Conservation (phyloP, 2,113 vertebrate species). For the Gymnobelideus leadbeateri region DNA sequence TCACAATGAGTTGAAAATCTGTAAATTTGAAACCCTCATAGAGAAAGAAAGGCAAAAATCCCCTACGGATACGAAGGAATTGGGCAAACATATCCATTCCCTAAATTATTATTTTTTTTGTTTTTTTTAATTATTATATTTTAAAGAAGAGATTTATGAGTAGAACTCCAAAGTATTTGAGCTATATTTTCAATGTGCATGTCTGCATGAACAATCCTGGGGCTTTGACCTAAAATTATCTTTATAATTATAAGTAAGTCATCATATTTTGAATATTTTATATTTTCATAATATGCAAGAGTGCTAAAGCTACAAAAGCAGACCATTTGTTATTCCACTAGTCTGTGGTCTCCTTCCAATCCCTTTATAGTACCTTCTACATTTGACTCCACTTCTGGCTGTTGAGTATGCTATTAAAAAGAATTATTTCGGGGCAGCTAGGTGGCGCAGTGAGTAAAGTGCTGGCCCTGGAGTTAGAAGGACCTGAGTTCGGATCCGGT, state of each 20-base stretch:
- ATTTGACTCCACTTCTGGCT: neutral
- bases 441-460: no score
- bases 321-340: neutral
- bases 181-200: slow-evolving; percentile 6
- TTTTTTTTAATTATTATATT: no score
- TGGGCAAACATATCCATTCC: neutral
- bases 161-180: neutral
- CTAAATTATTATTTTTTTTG: slow-evolving; percentile 28
- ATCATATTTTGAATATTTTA: slow-evolving; percentile 11
- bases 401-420: neutral
- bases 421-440: neutral
- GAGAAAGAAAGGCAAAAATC: neutral
- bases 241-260: neutral
- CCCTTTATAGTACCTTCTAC: neutral
- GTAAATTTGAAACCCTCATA: neutral
- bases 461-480: no score
- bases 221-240: neutral
- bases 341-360: neutral
- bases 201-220: neutral
- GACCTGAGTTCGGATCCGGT: no score
- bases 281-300: neutral
- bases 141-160: slow-evolving; percentile 1
- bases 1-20: neutral
- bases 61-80: neutral
- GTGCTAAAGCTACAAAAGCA: neutral